Base-by-base conservation (phyloP, 2,797 vertebrate genomes). In the Hyperoplus lanceolatus region DNA sequence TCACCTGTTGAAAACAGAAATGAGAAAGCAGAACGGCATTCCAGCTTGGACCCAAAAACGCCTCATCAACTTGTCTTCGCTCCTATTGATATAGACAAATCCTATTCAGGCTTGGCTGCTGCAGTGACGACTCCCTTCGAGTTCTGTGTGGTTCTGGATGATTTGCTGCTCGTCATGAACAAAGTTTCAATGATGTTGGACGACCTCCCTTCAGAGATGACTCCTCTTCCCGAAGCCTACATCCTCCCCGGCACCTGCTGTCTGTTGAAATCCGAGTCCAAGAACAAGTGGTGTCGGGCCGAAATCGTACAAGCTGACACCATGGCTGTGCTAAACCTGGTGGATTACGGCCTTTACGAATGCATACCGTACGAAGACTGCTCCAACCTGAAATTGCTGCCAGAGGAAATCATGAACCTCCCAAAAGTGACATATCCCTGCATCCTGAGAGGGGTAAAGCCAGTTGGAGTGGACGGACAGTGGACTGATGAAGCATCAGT, bases 251-350 rank as follows among this genome's bases (percentile, higher is more conserved):
- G 96, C 29, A 66, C 82, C 46, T 82, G 84, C 76, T 98, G 96
- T 84, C 90, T 99, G 75, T 84, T 97, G 0, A 93, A 90, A 72
- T 94, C 90, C 10, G 91, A 89, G 41, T 77, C 69, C 3, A 94
- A 92, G 77, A 87, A 87, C n/a, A 93, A 94, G 58, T 98, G 96
- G 97, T 96, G 96, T 82, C 95, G 97, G 85, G 94, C 92, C 11
- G 96, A 97, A 91, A 93, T 98, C 0, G 74, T 82, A 15, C 67
- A 94, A 21, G 79, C 89, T 0, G 93, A 92, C 55, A 51, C 70
- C 67, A 74, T 79, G 2, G 88, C 82, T 9, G 69, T 91, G 66
- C 79, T 97, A 59, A 81, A 57, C 4, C 92, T 97, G 18, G 90
- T 97, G 62, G 98, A 99, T 90, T 95, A 96, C 21, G 97, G 97